Base-by-base conservation (phyloP, 2,888 invertebrate genomes). In the Drosophila gaucha region DNA sequence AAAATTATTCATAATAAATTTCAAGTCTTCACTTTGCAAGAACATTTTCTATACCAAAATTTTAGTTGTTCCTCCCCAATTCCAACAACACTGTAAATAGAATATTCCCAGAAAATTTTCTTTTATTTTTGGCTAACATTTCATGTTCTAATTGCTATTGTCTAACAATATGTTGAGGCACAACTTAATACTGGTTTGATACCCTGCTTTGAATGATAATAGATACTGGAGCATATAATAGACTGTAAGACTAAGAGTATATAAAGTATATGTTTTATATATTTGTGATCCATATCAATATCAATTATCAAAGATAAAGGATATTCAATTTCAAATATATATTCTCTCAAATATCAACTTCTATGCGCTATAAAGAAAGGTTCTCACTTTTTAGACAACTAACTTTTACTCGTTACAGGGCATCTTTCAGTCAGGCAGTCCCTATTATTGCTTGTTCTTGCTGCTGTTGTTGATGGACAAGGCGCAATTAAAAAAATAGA, bases 391-490 rank as follows among this genome's bases (percentile, higher is more conserved):
- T 1, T 26, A 16, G 1, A 28, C 1, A 28, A 16, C 2, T 43
- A 28, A 8, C 6, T 46, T 1, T 9, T 20, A 8, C 6, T 46
- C 2, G 4, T 20, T 20, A 14, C 1, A 50, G 50, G 4, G 28
- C 10, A 50, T 28, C 6, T 3, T 2, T 0, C 6, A n/a, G 49
- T 35, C n/a, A n/a, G 1, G 2, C 4, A 20, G 1, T 2, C 2
- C 10, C 20, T 1, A 2, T 8, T 28, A 10, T 1, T 16, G n/a
- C 6, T 46, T 24, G 24, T 12, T 50, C 46, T 26, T 46, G 9
- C 16, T 58, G 26, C 39, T 31, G n/a, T 36, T 58, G 52, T 20
- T 72, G 71, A 74, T 51, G 85, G 71, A 85, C 82, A 70, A 63
- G 55, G 36, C 33, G 38, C 74, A 79, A 77, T 82, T 67, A 70